Percentiles rank a stretch among this genome's conserved stretches.
These are phyloP conservation scores for Carlito syrichta DNA, from an alignment of 2,113 vertebrate genomes.

Conservation along the genomic window DNA sequence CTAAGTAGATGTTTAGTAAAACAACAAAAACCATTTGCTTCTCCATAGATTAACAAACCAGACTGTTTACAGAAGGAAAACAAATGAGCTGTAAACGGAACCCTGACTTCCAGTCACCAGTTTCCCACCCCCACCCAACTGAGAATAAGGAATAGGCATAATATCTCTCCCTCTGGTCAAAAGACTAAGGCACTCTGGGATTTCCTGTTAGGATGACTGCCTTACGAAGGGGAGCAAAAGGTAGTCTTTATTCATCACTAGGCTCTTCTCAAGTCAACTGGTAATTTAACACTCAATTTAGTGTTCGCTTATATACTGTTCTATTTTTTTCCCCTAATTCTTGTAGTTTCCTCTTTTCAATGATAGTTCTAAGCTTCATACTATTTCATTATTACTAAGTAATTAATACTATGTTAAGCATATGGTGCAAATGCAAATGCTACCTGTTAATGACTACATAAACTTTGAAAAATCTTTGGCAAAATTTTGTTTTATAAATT, in stretches of 20 bases:
- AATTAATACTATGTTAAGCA: not conserved
- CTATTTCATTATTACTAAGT: not conserved
- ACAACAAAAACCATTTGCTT: conserved; percentile 28
- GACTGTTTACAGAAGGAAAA: not conserved
- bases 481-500: conserved; percentile 37
- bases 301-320: not conserved
- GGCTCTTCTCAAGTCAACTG: not conserved
- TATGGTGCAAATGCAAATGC: not conserved
- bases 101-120: not conserved
- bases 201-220: not conserved
- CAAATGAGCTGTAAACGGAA: not conserved
- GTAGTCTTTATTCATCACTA: not conserved
- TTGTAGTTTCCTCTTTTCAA: not conserved
- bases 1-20: not conserved
- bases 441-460: not conserved
- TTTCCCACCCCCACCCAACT: not conserved
- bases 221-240: conserved; percentile 15
- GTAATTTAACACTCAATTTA: not conserved
- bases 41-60: not conserved
- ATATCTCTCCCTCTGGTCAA: not conserved
- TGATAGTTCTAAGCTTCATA: not conserved
- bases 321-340: not conserved
- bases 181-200: not conserved
- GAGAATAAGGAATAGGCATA: not conserved
- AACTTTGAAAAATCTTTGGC: not conserved